These are phyloP conservation scores for Arnoldichthys spilopterus DNA, from an alignment of 2,797 vertebrate species.

Conservation along the genomic window DNA sequence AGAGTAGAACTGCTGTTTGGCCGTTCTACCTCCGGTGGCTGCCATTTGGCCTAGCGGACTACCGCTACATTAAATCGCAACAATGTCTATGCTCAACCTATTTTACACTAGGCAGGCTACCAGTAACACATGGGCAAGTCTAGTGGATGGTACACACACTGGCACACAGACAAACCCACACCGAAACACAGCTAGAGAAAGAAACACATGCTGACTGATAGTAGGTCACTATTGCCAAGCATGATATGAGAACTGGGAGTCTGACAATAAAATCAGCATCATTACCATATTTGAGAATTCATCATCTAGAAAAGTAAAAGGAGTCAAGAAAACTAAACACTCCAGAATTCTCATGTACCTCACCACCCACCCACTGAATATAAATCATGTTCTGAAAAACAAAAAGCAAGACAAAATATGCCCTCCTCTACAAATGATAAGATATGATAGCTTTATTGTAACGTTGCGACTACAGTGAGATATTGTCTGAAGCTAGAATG, in stretches of 20 bases:
- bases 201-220: neutral
- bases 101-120: neutral
- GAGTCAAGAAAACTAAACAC: too few species aligned
- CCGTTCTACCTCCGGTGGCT: neutral
- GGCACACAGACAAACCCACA: neutral
- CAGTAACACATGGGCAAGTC: neutral
- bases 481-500: too few species aligned
- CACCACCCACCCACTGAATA: neutral
- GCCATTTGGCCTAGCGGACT: constrained; percentile 6
- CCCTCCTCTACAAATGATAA: too few species aligned
- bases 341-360: neutral
- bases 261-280: neutral
- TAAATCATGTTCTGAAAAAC: neutral
- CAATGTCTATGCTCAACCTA: neutral
- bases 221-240: neutral
- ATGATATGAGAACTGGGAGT: neutral
- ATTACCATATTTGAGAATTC: neutral
- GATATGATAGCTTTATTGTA: too few species aligned
- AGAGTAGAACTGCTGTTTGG: neutral
- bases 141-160: neutral
- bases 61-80: neutral
- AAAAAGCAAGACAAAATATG: neutral
- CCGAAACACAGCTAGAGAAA: neutral
- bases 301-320: too few species aligned
- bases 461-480: too few species aligned